phyloP scores from a whole-genome alignment of 1,140 invertebrate species.

The Tetragnatha versicolor region DNA sequence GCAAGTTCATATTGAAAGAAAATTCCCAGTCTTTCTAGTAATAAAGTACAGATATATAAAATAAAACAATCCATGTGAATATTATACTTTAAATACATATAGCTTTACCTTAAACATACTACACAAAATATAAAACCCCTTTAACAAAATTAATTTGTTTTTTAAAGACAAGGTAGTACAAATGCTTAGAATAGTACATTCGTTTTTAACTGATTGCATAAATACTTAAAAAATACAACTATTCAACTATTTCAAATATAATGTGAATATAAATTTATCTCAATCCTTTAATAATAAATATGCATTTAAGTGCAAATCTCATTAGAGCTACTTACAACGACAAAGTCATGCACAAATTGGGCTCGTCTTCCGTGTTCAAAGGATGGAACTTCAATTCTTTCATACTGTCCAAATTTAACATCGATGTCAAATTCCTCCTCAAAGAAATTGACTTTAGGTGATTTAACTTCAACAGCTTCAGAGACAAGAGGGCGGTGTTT shows the following conservation, averaged over 20 bases:
- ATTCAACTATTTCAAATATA: too few species aligned
- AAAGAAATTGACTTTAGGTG: constrained; percentile 66
- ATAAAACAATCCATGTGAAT: background rate
- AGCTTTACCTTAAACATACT: too few species aligned
- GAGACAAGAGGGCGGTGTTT: background rate
- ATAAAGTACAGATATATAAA: too few species aligned
- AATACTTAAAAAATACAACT: too few species aligned
- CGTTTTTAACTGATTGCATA: too few species aligned
- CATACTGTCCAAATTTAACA: constrained; percentile 72
- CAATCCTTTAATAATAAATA: too few species aligned
- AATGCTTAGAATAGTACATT: too few species aligned
- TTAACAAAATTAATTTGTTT: background rate
- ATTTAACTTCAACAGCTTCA: constrained; percentile 42
- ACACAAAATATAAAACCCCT: too few species aligned
- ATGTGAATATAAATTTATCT: too few species aligned
- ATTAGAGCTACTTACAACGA: constrained; percentile 69
- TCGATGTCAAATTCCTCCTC: constrained; percentile 81
- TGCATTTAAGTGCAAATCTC: too few species aligned
- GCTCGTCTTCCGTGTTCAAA: constrained; percentile 79
- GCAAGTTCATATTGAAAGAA: too few species aligned
- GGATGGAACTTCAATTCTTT: constrained; percentile 81
- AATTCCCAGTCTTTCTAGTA: too few species aligned
- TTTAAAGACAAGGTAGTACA: background rate
- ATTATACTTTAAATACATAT: background rate
- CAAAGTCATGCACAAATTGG: constrained; percentile 89